A percentile compares a stretch with the other conserved stretches of the same genome.
Conservation (phyloP, 1,140 invertebrate species). For the Spodoptera frugiperda region DNA sequence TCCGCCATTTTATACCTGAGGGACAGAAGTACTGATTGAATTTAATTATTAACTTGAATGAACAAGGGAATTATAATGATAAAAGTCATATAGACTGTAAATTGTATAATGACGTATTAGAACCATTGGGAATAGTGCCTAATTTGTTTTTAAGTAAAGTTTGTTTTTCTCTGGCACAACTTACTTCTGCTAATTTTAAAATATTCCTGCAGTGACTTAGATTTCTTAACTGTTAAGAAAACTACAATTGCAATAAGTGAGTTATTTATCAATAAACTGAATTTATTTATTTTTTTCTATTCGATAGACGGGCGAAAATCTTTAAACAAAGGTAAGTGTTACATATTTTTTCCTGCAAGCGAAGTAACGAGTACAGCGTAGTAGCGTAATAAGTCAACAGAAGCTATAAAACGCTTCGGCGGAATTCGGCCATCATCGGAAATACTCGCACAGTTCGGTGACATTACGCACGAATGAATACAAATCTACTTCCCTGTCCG, state of each 20-base stretch:
- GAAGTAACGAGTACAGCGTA: too few species aligned
- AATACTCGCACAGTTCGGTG: not conserved
- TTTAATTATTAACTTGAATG: not conserved
- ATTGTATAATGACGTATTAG: not conserved
- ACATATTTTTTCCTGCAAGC: too few species aligned
- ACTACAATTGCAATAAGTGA: too few species aligned
- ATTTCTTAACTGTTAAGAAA: too few species aligned
- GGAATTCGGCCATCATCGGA: not conserved
- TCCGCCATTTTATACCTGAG: not conserved
- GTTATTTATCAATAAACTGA: too few species aligned
- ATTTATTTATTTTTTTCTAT: not conserved
- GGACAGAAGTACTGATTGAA: constrained; percentile 10
- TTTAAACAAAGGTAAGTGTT: too few species aligned
- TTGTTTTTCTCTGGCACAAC: not conserved
- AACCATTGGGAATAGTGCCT: not conserved
- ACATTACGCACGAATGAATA: not conserved
- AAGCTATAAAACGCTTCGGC: constrained; percentile 8
- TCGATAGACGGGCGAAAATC: not conserved
- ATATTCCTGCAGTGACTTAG: too few species aligned
- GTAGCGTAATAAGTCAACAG: not conserved
- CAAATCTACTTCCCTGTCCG: not conserved
- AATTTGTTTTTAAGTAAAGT: not conserved
- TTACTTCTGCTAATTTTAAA: not conserved
- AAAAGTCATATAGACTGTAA: not conserved
- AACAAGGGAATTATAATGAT: constrained; percentile 5